These are phyloP conservation scores for Lycopodina hypogea DNA, from an alignment of 37 sponge, comb jelly and placozoan genomes.

Conservation along the genomic window DNA sequence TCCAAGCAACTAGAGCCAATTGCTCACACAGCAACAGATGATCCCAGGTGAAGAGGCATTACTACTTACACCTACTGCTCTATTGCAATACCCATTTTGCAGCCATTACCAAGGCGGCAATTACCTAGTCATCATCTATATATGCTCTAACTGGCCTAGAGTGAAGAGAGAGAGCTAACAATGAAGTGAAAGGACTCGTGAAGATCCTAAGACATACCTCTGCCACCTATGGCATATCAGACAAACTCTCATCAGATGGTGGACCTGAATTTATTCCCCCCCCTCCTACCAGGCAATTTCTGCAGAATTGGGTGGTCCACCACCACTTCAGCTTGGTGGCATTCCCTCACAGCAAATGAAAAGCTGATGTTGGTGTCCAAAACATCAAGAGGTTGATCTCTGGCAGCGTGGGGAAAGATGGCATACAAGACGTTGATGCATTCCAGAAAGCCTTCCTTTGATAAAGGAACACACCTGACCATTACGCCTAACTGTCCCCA, in stretches of 20 bases:
- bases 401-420: too few species aligned
- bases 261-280: conserved; percentile 25
- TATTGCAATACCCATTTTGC: conserved; percentile 15
- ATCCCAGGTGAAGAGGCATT: conserved; percentile 28
- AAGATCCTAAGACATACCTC: too few species aligned
- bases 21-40: conserved; percentile 9
- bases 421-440: too few species aligned
- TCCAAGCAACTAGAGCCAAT: conserved; percentile 24
- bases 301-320: conserved; percentile 31
- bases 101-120: conserved; percentile 30
- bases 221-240: too few species aligned
- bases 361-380: too few species aligned
- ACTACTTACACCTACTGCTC: conserved; percentile 18
- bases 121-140: conserved; percentile 27
- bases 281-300: conserved; percentile 25
- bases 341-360: too few species aligned
- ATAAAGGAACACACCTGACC: conserved; percentile 25
- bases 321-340: conserved; percentile 37
- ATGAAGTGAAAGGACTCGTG: conserved; percentile 24
- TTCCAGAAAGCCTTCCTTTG: too few species aligned
- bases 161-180: conserved; percentile 26
- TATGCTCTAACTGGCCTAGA: conserved; percentile 37
- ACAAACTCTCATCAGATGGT: conserved; percentile 39
- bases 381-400: too few species aligned
- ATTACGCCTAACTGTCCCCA: too few species aligned